Evolutionary conservation across 2,797 vertebrate genomes (phyloP), one percentile per base, ranked within the genome.

Genomic region (Micrastur ruficollis): DNA sequence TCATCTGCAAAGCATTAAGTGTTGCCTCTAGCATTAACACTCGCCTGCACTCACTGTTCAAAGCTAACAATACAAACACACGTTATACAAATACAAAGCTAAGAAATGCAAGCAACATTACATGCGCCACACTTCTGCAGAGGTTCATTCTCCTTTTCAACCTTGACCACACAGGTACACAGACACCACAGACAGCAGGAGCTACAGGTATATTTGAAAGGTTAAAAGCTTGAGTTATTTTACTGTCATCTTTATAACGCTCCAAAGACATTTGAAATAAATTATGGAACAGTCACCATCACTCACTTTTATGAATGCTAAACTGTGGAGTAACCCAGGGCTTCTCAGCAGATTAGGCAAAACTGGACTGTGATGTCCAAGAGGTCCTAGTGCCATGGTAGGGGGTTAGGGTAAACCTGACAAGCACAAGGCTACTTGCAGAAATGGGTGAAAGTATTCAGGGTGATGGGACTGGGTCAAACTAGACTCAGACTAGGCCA

Each of bases 191-290:
- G 42, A 44, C 26, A 89, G 25, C 44, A 82, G n/a, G 13, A n/a
- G 34, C 38, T 56, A 62, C 20, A 73, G n/a, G 20, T 66, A 18
- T 18, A 25, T 70, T 49, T 53, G 22, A 86, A 81, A 86, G 22
- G 61, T 53, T 62, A 94, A 89, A 81, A 85, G 10, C 55, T 32
- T 56, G 29, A 86, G 34, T 32, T 78, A 19, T 66, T 82, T 85
- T 52, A 76, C 31, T 63, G 52, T 38, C 55, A 23, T 78, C 55
- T 46, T 88, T 12, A 14, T 53, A 88, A 83, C 0, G 1, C 18
- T 62, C 29, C 47, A 63, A 88, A 92, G 81, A 81, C 7, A 31
- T 44, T 68, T 58, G 31, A 90, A 88, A 90, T 52, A 82, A 94
- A 70, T 76, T 50, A 79, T 17, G 32, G 22, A 82, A 44, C 49